Evolutionary conservation across 2,888 invertebrate species (phyloP).

Genomic region (Cremastobaeus sp.): DNA sequence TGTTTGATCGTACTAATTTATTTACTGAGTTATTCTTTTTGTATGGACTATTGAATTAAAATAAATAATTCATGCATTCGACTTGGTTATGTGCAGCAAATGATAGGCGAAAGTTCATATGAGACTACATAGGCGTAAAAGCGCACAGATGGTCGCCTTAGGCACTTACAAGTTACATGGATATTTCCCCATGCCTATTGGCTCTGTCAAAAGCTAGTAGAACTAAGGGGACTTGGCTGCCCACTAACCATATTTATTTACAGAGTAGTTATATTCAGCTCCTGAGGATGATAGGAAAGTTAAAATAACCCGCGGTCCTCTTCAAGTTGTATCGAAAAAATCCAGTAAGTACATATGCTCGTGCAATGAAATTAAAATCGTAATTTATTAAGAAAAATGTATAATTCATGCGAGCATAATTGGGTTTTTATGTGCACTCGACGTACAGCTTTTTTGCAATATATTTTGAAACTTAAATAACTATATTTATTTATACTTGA

Average conservation of each 20-base stretch:
- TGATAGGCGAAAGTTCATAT: conserved; percentile 76
- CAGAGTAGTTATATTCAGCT: conserved; percentile 73
- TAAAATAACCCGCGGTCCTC: conserved; percentile 57
- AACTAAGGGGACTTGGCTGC: conserved; percentile 72
- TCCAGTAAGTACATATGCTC: conserved; percentile 47
- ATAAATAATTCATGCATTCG: conserved; percentile 71
- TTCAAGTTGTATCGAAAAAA: conserved; percentile 40
- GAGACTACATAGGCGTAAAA: conserved; percentile 72
- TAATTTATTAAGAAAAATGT: conserved; percentile 56
- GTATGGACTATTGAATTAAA: conserved; percentile 37
- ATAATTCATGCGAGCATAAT: too few relatives aligned
- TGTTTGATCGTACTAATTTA: conserved; percentile 15
- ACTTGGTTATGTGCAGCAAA: conserved; percentile 71
- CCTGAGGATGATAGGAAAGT: conserved; percentile 67
- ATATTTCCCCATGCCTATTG: conserved; percentile 65
- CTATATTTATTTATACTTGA: too few relatives aligned
- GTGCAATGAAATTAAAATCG: conserved; percentile 41
- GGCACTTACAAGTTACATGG: conserved; percentile 77
- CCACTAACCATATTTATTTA: conserved; percentile 78
- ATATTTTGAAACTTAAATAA: too few relatives aligned
- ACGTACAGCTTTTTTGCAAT: too few relatives aligned
- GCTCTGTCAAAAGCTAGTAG: conserved; percentile 74
- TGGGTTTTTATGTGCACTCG: too few relatives aligned
- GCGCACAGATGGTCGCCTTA: conserved; percentile 78
- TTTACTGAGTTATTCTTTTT: conserved; percentile 22